Conservation (phyloP, 1,140 invertebrate genomes). For the Dreissena rostriformis region DNA sequence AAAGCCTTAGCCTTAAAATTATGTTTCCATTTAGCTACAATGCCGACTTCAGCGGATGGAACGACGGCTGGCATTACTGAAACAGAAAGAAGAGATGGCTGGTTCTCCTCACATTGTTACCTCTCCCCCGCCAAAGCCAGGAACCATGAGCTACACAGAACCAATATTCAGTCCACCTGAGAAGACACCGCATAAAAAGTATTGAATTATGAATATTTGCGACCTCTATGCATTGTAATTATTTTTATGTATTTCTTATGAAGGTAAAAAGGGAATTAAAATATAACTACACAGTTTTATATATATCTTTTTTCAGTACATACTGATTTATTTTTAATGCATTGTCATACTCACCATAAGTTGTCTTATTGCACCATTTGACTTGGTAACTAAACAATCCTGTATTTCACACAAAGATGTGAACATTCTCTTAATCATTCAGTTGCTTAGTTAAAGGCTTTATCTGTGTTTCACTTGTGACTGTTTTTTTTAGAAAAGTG, state of each 20-base stretch:
- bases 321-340: too few relatives aligned
- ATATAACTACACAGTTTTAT: too few relatives aligned
- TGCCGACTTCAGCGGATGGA: slow-evolving; percentile 55
- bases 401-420: too few relatives aligned
- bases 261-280: too few relatives aligned
- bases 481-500: neutral
- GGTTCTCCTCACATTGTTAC: slow-evolving; percentile 23
- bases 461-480: neutral
- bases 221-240: too few relatives aligned
- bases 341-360: too few relatives aligned
- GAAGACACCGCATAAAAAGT: slow-evolving; percentile 41
- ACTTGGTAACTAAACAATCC: too few relatives aligned
- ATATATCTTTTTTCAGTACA: too few relatives aligned
- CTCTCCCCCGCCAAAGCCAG: slow-evolving; percentile 47
- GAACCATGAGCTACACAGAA: slow-evolving; percentile 55
- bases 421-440: neutral
- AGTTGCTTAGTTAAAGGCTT: neutral
- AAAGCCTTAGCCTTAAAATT: neutral
- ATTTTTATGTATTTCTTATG: too few relatives aligned
- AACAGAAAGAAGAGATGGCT: slow-evolving; percentile 53
- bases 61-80: slow-evolving; percentile 48
- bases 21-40: slow-evolving; percentile 35
- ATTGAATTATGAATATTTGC: neutral
- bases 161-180: slow-evolving; percentile 47
- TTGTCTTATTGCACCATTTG: too few relatives aligned